Evolutionary conservation across 2,888 invertebrate species (phyloP).

Genomic region (Nesidiocoris tenuis): DNA sequence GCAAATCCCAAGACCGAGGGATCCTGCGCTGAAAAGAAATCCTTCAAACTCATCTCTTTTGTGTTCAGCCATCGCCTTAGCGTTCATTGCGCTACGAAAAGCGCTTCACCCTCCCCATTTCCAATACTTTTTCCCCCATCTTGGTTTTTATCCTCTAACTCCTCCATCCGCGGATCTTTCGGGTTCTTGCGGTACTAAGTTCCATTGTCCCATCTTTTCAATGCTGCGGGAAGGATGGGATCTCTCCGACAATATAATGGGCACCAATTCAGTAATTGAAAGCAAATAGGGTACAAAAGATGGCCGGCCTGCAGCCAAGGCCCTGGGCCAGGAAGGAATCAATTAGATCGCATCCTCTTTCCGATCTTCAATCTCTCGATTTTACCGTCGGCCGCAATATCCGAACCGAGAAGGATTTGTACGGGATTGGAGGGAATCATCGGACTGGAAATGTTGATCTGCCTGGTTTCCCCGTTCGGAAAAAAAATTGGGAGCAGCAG

Average conservation of each 20-base stretch:
- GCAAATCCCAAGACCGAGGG: background rate
- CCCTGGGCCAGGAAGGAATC: conserved; percentile 12
- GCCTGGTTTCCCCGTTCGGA: no score
- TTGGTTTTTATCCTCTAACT: background rate
- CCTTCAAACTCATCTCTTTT: conserved; percentile 3
- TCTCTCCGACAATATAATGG: conserved; percentile 18
- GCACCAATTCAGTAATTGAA: conserved; percentile 30
- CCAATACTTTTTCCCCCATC: background rate
- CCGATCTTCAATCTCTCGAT: background rate
- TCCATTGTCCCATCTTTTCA: conserved; percentile 13
- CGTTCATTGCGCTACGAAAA: background rate
- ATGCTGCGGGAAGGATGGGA: conserved; percentile 7
- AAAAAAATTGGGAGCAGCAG: no score
- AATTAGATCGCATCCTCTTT: conserved; percentile 13
- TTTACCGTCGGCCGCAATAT: background rate
- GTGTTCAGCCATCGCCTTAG: background rate
- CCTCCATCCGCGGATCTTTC: background rate
- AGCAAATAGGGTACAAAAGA: conserved; percentile 30
- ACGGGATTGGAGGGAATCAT: background rate
- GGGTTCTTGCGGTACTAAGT: background rate
- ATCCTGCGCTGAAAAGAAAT: background rate
- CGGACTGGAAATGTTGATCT: background rate
- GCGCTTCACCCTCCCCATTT: background rate
- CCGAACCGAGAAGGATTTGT: background rate
- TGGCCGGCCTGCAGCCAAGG: background rate